Conservation (phyloP, 2,888 invertebrate species). For the Ichneumon xanthorius region DNA sequence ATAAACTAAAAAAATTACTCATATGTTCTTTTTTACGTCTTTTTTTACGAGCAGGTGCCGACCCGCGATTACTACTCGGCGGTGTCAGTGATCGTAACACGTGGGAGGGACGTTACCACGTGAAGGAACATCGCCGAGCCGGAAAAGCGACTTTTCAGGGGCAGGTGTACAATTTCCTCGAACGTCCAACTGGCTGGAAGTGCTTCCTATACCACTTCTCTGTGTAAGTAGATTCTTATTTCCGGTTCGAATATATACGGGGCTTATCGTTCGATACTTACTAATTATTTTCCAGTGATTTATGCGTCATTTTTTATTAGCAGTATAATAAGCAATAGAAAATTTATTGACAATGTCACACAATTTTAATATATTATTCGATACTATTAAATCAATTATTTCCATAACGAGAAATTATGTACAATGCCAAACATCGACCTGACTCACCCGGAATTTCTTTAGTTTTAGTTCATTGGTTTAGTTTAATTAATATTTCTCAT, state of each 20-base stretch:
- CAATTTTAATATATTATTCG: background rate
- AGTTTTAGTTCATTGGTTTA: too few relatives aligned
- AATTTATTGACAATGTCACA: too few relatives aligned
- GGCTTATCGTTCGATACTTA: background rate
- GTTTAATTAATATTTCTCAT: too few relatives aligned
- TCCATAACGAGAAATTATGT: background rate
- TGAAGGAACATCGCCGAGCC: constrained; percentile 88
- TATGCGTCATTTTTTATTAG: background rate
- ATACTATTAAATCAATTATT: background rate
- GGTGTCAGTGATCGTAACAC: constrained; percentile 85
- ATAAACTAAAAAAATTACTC: background rate
- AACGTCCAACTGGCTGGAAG: constrained; percentile 93
- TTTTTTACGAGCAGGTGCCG: constrained; percentile 75
- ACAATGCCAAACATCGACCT: background rate
- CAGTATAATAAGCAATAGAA: background rate
- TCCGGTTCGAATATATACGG: constrained; percentile 11
- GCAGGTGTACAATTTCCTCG: constrained; percentile 93
- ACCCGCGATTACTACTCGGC: constrained; percentile 81
- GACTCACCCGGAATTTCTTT: too few relatives aligned
- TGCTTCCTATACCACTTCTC: constrained; percentile 93
- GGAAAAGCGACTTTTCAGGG: constrained; percentile 90
- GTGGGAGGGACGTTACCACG: constrained; percentile 87
- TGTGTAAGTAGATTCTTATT: constrained; percentile 88
- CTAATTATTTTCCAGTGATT: background rate
- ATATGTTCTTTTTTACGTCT: background rate